Evolutionary conservation across 92 coral and sea anemone species (phyloP), one percentile per base, ranked within the genome.

Genomic region (Muricea muricata): DNA sequence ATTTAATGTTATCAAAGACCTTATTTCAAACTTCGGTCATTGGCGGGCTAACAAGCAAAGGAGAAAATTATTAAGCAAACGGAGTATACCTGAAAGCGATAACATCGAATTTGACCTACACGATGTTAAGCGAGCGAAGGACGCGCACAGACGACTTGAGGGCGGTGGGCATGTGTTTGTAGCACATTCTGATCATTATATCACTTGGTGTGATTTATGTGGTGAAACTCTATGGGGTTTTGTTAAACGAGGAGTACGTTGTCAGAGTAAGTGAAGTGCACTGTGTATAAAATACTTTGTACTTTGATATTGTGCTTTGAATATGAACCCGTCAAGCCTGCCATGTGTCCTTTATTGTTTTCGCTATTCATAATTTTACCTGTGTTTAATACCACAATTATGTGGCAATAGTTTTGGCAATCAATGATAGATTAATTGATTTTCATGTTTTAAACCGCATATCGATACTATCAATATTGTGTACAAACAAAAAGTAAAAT

Each of bases 151-250:
- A 55, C 81, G 88, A 28, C 84, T 81, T 47, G 57, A 87, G 18
- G 99, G 98, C 14, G 92, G 94, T 4, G 99, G 99, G 32, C 99
- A 97, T 85, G 71, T 90, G 24, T 97, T 97, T 75, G 78, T 92
- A 12, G 89, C 98, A 1, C 79, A 75, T 81, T 87, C 87, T 29
- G 89, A 94, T 60, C 91, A 92, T 42, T 92, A 97, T 56, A 97
- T 97, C 30, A 97, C 98, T 1, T 97, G 99, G 99, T 97, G 99
- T 65, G 99, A 97, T 35, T 89, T 93, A 60, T 97, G 99, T 83
- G 97, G 99, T 20, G 99, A 97, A 65, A 94, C 94, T 68, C 92
- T 97, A 32, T 97, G 99, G 99, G 99, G 99, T 47, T 81, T 97
- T 39, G 94, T 88, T 77, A 97, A 94, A 82, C 93, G 94, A 73